Base-by-base conservation (phyloP, 2,888 invertebrate species). In the Eupithecia subfuscata region DNA sequence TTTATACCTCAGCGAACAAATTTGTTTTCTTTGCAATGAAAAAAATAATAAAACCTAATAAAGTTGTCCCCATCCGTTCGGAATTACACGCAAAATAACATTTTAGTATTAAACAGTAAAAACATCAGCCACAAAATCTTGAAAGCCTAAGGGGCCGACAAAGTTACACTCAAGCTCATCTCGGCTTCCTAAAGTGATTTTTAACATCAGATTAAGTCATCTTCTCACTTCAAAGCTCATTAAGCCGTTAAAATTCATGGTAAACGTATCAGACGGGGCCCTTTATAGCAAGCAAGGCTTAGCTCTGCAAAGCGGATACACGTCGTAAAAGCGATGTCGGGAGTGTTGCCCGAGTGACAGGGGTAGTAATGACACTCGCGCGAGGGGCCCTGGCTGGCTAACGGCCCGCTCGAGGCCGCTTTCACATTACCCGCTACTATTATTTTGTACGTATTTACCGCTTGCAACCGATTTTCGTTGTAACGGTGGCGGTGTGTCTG, bases 311-410 rank as follows among this genome's bases (percentile, higher is more conserved):
- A 87, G 87, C 86, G 88, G 87, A 88, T 84, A 87, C 85, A 86
- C 79, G 85, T 86, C 88, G 86, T 88, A 88, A 90, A 89, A 86
- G 89, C 85, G 87, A 86, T 86, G 87, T 84, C 82, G 82, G 84
- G 83, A 77, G 77, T 72, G 86, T 84, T 84, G 84, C 48, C 69
- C 75, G 75, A 74, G 78, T 77, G 73, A 74, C 77, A 75, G 75
- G 73, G 77, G 76, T 75, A 76, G 81, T 81, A 80, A 81, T 79
- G 80, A 77, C 79, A 80, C 80, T 79, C 73, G 22, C 70, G 73
- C 74, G 73, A 76, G 76, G 71, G 70, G 71, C 73, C 60, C 73
- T 30, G 75, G 60, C 70, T 70, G 63, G 72, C 56, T 75, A 69
- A 73, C 75, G 70, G 70, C 45, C 73, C 68, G 67, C 75, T 70